Evolutionary conservation across 2,113 vertebrate species (phyloP).

Genomic region (Scomber scombrus): DNA sequence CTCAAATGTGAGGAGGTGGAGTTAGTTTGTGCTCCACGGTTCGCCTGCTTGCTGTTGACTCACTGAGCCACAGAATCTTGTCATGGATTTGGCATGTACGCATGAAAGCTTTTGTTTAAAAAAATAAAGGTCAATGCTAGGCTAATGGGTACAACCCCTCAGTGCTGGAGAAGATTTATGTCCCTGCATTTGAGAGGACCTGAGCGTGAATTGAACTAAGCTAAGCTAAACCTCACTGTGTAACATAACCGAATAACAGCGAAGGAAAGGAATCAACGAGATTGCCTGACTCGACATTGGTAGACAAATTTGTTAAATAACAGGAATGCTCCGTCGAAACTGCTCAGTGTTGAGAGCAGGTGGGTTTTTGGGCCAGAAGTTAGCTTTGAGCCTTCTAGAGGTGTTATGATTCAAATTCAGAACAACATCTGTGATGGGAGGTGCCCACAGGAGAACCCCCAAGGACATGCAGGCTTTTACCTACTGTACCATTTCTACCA

Average conservation of each 20-base stretch:
- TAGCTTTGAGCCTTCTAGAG: slow-evolving; percentile 49
- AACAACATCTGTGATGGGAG: slow-evolving; percentile 76
- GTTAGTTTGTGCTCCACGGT: slow-evolving; percentile 20
- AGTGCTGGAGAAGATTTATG: neutral
- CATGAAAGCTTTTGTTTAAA: slow-evolving; percentile 34
- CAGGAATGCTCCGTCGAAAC: slow-evolving; percentile 8
- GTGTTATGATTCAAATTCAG: slow-evolving; percentile 65
- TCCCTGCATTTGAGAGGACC: neutral
- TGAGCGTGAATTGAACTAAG: neutral
- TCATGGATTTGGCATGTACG: slow-evolving; percentile 33
- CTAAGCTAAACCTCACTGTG: neutral
- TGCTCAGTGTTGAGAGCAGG: slow-evolving; percentile 21
- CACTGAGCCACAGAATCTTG: slow-evolving; percentile 40
- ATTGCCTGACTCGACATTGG: neutral
- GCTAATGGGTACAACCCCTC: slow-evolving; percentile 31
- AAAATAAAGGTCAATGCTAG: slow-evolving; percentile 9
- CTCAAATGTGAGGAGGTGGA: slow-evolving; percentile 13
- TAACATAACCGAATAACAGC: neutral
- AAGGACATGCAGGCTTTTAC: slow-evolving; percentile 57
- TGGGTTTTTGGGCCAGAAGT: slow-evolving; percentile 42
- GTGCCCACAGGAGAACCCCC: slow-evolving; percentile 56
- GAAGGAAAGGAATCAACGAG: neutral
- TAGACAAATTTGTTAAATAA: slow-evolving; percentile 17
- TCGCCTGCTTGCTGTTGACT: slow-evolving; percentile 1
- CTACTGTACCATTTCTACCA: slow-evolving; percentile 20